Conservation (phyloP, 2,113 vertebrate genomes). For the Egretta garzetta region DNA sequence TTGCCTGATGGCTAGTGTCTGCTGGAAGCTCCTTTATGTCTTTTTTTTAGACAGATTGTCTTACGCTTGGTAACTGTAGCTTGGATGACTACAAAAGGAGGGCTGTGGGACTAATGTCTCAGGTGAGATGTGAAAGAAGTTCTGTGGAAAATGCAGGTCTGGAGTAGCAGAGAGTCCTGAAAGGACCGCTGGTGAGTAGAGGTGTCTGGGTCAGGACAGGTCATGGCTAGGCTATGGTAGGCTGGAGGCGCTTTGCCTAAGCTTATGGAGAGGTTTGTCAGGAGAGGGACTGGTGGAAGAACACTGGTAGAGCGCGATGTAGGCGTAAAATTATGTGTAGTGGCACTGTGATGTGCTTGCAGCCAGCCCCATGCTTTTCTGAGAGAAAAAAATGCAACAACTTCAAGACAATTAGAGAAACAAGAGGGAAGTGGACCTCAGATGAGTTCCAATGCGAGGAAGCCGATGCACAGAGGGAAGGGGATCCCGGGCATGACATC, state of each 20-base stretch:
- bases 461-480: background rate
- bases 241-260: background rate
- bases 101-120: background rate
- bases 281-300: background rate
- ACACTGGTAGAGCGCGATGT: rapidly evolving
- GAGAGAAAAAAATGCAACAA: background rate
- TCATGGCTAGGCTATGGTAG: background rate
- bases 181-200: background rate
- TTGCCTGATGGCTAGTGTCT: background rate
- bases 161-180: background rate
- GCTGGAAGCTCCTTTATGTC: background rate
- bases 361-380: background rate
- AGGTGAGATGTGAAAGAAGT: background rate
- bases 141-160: background rate
- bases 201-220: background rate
- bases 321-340: rapidly evolving
- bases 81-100: background rate
- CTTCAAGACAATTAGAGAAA: background rate
- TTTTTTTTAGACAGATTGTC: background rate
- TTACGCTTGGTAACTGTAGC: background rate
- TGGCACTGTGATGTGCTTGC: background rate
- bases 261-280: background rate
- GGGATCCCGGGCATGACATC: background rate
- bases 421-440: background rate
- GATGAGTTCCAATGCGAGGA: background rate